Evolutionary conservation across 2,113 vertebrate species (phyloP).

Genomic region (Thomomys bottae): DNA sequence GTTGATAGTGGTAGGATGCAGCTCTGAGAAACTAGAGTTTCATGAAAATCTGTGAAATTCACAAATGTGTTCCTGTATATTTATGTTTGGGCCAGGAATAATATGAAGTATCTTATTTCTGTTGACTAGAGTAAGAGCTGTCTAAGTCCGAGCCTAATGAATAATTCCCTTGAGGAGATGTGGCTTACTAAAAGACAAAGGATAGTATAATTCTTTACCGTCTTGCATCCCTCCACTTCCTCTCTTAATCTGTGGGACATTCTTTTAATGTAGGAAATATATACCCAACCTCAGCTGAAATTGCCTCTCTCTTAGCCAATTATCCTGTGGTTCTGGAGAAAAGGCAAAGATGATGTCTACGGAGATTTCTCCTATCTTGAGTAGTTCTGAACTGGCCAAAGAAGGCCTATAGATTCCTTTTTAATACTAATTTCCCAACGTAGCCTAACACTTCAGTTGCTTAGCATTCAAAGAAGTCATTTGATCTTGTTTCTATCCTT

Average conservation of each 20-base stretch:
- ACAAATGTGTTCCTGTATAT: background rate
- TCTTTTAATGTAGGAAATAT: background rate
- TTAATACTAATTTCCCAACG: background rate
- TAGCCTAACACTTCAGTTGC: background rate
- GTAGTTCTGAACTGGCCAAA: background rate
- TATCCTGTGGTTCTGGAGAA: background rate
- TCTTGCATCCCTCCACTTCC: background rate
- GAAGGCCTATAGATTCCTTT: background rate
- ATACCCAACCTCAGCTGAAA: background rate
- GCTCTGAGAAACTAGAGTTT: background rate
- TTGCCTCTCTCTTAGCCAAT: background rate
- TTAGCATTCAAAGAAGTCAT: background rate
- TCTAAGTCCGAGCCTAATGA: background rate
- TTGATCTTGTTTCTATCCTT: background rate
- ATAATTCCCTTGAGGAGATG: background rate
- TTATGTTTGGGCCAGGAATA: background rate
- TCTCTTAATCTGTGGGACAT: background rate
- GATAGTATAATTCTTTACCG: background rate
- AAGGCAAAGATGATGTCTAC: background rate
- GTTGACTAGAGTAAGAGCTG: background rate
- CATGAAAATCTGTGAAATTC: background rate
- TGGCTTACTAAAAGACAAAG: background rate
- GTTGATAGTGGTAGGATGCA: background rate
- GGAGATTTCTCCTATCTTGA: background rate
- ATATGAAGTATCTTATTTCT: background rate